A percentile compares a stretch with the other conserved stretches of the same genome.
Conservation (phyloP, 2,888 invertebrate species). For the Prenolepis imparis region DNA sequence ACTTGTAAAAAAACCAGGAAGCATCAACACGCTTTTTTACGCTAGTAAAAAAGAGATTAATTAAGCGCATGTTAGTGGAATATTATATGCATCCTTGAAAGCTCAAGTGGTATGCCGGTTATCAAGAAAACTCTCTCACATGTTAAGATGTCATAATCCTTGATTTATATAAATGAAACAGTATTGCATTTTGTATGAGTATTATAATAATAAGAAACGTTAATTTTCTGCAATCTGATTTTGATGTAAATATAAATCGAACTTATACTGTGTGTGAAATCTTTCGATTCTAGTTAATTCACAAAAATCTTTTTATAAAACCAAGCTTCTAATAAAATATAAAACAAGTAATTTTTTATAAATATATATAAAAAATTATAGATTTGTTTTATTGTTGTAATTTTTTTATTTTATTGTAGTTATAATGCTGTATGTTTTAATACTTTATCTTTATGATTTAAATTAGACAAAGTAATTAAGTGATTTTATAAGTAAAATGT, state of each 20-base stretch:
- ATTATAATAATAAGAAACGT: not conserved
- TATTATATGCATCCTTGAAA: constrained; percentile 9
- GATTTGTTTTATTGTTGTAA: not conserved
- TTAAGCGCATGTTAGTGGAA: constrained; percentile 22
- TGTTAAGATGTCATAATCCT: not conserved
- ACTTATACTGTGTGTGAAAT: not conserved
- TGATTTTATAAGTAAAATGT: not conserved
- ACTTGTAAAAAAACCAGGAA: not conserved
- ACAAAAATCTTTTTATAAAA: not conserved
- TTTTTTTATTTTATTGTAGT: too few relatives aligned
- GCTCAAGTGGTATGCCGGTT: not conserved
- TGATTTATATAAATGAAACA: not conserved
- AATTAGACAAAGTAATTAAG: not conserved
- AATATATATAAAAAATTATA: not conserved
- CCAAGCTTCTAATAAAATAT: not conserved
- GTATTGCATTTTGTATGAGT: not conserved
- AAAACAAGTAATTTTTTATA: not conserved
- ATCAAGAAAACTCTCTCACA: not conserved
- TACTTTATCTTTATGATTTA: not conserved
- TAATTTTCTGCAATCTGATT: not conserved
- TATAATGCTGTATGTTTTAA: not conserved
- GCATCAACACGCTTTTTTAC: not conserved
- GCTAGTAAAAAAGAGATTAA: constrained; percentile 18
- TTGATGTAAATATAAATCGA: not conserved
- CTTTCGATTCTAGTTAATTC: not conserved